Percentiles rank a stretch among this genome's conserved stretches.
phyloP scores from a whole-genome alignment of 2,888 invertebrate genomes.

The Synergus itoensis region DNA sequence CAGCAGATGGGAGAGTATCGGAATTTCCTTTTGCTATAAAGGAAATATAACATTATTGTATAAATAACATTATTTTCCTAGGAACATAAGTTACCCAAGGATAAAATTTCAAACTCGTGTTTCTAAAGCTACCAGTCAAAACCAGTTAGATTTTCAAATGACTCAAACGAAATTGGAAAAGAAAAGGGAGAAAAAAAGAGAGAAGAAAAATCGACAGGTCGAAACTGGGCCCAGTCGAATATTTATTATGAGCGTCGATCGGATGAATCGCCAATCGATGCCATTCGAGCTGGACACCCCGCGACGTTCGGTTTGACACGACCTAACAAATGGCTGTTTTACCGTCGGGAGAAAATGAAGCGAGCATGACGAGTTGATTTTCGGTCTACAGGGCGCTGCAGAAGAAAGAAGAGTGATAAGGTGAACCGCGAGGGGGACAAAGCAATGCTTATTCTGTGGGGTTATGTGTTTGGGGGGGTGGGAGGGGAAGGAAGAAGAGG shows the following conservation, averaged over 20 bases:
- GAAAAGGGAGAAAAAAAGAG: conserved; percentile 30
- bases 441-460: not conserved
- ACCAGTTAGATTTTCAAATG: not conserved
- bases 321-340: conserved; percentile 78
- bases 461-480: conserved; percentile 34
- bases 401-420: conserved; percentile 35
- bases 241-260: conserved; percentile 65
- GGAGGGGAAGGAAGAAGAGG: conserved; percentile 42
- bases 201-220: conserved; percentile 46
- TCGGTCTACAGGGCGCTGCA: conserved; percentile 66
- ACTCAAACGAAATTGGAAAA: not conserved
- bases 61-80: too few relatives aligned
- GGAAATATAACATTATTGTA: too few relatives aligned
- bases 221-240: conserved; percentile 51
- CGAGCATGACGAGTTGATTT: conserved; percentile 77
- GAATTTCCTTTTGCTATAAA: too few relatives aligned
- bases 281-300: conserved; percentile 73
- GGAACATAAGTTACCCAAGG: not conserved
- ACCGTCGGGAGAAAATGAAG: conserved; percentile 77
- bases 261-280: conserved; percentile 77
- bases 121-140: not conserved
- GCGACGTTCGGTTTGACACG: conserved; percentile 74
- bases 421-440: conserved; percentile 47
- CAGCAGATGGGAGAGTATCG: not conserved
- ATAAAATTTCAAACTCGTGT: not conserved